These are phyloP conservation scores for Saccopteryx leptura DNA, from an alignment of 2,113 vertebrate genomes.

Conservation along the genomic window DNA sequence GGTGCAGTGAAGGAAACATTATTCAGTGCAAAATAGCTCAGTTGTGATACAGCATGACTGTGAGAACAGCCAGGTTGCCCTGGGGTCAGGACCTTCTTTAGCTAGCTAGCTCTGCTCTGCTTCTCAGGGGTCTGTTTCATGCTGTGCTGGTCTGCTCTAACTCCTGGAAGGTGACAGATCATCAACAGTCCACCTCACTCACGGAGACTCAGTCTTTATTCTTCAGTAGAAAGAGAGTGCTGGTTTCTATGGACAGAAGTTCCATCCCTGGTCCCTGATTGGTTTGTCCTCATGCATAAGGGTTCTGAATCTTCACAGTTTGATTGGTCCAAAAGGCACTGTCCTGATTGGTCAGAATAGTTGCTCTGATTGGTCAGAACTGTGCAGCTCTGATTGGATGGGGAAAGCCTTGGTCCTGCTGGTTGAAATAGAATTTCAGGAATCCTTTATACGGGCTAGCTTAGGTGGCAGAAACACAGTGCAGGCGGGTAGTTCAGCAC, in stretches of 20 bases:
- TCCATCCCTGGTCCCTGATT: not conserved
- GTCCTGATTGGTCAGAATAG: not conserved
- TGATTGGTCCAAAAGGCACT: not conserved
- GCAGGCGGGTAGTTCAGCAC: not conserved
- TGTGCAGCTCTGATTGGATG: not conserved
- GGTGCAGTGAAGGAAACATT: not conserved
- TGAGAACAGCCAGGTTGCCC: not conserved
- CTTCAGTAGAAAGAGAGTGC: not conserved
- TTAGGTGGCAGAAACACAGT: not conserved
- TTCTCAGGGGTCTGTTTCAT: not conserved
- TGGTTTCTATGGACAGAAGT: not conserved
- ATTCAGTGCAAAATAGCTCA: not conserved
- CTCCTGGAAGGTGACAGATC: too few relatives aligned
- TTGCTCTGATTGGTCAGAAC: not conserved
- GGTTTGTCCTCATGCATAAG: not conserved
- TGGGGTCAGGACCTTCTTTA: not conserved
- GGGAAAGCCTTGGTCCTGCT: not conserved
- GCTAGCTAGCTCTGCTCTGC: not conserved
- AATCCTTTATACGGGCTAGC: not conserved
- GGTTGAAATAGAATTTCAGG: not conserved
- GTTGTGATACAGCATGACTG: not conserved
- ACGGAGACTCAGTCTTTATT: not conserved
- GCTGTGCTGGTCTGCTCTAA: not conserved
- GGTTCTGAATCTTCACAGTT: not conserved
- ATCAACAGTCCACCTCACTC: not conserved